phyloP scores from a whole-genome alignment of 2,113 vertebrate species.

The Bubo scandiacus region DNA sequence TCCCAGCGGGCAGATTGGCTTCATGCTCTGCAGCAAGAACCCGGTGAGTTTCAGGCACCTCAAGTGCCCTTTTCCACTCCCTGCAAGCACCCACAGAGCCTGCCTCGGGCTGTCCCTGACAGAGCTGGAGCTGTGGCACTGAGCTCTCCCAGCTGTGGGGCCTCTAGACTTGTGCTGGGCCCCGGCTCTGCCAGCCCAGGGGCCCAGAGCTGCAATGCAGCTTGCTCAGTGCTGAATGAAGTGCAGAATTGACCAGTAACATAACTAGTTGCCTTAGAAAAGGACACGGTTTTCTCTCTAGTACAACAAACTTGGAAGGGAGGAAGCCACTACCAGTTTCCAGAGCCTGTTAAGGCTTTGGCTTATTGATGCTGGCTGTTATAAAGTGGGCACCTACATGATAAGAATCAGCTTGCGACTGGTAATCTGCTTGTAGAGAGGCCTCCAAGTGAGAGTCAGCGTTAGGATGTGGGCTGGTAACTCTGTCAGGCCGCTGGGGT shows the following conservation, averaged over 20 bases:
- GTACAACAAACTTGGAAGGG: neutral
- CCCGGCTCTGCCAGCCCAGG: neutral
- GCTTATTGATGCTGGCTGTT: neutral
- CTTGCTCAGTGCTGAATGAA: neutral
- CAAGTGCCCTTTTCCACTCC: neutral
- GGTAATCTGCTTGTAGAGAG: neutral
- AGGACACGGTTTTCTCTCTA: neutral
- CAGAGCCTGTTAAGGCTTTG: neutral
- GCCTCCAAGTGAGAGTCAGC: neutral
- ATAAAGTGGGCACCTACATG: neutral
- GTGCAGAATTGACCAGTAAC: neutral
- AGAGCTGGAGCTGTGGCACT: neutral
- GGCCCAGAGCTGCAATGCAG: neutral
- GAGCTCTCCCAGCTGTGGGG: neutral
- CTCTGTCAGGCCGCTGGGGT: neutral
- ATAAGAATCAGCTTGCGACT: neutral
- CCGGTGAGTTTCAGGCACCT: slow-evolving; percentile 74
- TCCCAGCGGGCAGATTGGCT: slow-evolving; percentile 97
- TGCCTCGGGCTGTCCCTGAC: neutral
- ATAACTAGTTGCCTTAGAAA: neutral
- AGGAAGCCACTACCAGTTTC: neutral
- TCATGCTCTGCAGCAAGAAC: slow-evolving; percentile 98
- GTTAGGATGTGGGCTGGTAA: neutral
- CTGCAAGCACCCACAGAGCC: neutral
- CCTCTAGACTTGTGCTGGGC: neutral